Base-by-base conservation (phyloP, 2,797 vertebrate species). In the Emydoidea blandingii region DNA sequence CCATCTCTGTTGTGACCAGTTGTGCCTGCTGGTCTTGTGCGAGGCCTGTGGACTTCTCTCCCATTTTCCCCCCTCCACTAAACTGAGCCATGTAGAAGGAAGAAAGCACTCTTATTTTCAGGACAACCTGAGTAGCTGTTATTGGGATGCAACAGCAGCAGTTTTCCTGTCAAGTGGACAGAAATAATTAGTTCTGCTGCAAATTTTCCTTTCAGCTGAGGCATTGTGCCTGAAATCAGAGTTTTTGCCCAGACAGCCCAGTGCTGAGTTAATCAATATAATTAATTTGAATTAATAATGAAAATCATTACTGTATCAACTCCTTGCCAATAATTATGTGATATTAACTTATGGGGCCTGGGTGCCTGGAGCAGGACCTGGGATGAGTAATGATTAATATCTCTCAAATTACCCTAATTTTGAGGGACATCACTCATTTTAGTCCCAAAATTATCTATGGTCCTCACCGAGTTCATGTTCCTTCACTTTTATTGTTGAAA, bases 401-500 rank as follows among this genome's bases (percentile, higher is more conserved):
- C 88, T 86, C 86, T 83, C 6, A 21, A 25, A 91, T 93, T 85
- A 94, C 80, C 91, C 85, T 65, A 80, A 0, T 80, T 94, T 91
- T 85, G 96, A 94, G 85, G 19, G 50, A 81, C 93, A 96, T 94
- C 72, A 19, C 65, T 37, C n/a, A 6, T 59, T 91, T 59, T 16
- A 4, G 86, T 80, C 84, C 90, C 78, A 16, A 29, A 86, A 74
- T 96, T 95, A 91, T 92, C 96, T 93, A 0, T 82, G 1, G 65
- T 88, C 95, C 94, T 65, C 86, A 87, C 47, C 96, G 94, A 92
- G 56, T 91, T 59, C 90, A 90, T 90, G 19, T 92, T 21, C 52
- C n/a, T 72, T 72, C 65, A 41, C 47, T 87, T 11, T 4, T 87
- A 87, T 94, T 87, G 87, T 4, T 90, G 50, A 81, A 82, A 94